These are phyloP conservation scores for Megathymus violae DNA, from an alignment of 1,140 invertebrate species.

Conservation along the genomic window DNA sequence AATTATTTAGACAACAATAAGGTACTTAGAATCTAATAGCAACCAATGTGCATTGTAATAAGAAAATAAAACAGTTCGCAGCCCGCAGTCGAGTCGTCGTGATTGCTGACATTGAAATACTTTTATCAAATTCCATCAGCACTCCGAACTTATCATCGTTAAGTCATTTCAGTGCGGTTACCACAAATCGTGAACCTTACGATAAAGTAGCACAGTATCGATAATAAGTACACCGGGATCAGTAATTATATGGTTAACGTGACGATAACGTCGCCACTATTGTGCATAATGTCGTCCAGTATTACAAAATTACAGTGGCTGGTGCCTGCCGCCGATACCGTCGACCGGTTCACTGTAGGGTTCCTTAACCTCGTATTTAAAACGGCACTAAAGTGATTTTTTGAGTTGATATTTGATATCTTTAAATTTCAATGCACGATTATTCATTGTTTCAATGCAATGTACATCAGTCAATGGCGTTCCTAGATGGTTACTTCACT, in stretches of 20 bases:
- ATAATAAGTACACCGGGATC: conserved; percentile 57
- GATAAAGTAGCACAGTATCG: conserved; percentile 59
- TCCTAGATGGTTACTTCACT: too few relatives aligned
- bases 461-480: too few relatives aligned
- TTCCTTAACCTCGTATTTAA: conserved; percentile 27
- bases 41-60: too few relatives aligned
- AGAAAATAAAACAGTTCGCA: not conserved
- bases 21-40: too few relatives aligned
- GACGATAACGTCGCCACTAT: conserved; percentile 68
- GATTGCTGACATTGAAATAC: conserved; percentile 46
- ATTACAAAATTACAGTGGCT: conserved; percentile 69
- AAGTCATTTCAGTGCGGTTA: conserved; percentile 70
- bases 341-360: conserved; percentile 49
- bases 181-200: conserved; percentile 64
- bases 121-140: conserved; percentile 58
- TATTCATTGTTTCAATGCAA: not conserved
- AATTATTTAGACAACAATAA: too few relatives aligned
- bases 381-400: conserved; percentile 8
- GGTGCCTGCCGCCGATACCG: conserved; percentile 34
- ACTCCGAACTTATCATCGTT: conserved; percentile 53
- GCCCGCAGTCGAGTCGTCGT: conserved; percentile 22
- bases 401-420: not conserved
- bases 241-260: conserved; percentile 71
- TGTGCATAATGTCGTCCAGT: conserved; percentile 70
- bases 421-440: too few relatives aligned